Conservation (phyloP, 2,888 invertebrate species). For the Lithophane leautieri region DNA sequence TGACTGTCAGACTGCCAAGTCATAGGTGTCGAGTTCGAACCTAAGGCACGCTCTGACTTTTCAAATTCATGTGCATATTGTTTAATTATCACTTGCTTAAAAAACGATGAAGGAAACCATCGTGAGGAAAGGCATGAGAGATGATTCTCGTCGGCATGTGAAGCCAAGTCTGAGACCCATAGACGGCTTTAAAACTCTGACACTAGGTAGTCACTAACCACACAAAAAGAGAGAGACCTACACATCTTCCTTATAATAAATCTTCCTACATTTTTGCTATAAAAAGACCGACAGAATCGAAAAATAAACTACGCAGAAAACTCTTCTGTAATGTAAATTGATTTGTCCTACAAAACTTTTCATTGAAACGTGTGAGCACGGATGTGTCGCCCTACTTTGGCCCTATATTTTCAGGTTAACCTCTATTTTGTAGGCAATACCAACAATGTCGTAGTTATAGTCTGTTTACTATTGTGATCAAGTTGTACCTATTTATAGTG, state of each 20-base stretch:
- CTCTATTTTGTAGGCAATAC: constrained; percentile 1
- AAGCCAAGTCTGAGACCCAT: no score
- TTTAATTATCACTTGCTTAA: no score
- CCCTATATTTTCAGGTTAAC: constrained; percentile 21
- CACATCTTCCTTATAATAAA: neutral
- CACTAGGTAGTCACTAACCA: no score
- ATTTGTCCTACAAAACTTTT: constrained; percentile 51
- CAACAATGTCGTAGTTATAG: neutral
- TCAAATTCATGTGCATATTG: no score
- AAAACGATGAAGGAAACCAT: no score
- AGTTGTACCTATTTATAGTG: neutral
- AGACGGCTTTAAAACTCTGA: no score
- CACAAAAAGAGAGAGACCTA: no score
- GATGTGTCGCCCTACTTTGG: constrained; percentile 26
- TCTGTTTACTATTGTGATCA: neutral
- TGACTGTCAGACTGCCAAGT: no score
- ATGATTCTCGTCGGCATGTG: no score
- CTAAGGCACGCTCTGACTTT: no score
- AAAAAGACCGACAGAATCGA: neutral
- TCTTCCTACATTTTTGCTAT: neutral
- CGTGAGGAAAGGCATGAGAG: no score
- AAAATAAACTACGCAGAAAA: constrained; percentile 35
- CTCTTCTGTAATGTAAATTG: constrained; percentile 48
- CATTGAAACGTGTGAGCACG: constrained; percentile 51
- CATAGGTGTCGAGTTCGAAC: no score